Conservation (phyloP, 2,888 invertebrate genomes). For the Andrena minutula region DNA sequence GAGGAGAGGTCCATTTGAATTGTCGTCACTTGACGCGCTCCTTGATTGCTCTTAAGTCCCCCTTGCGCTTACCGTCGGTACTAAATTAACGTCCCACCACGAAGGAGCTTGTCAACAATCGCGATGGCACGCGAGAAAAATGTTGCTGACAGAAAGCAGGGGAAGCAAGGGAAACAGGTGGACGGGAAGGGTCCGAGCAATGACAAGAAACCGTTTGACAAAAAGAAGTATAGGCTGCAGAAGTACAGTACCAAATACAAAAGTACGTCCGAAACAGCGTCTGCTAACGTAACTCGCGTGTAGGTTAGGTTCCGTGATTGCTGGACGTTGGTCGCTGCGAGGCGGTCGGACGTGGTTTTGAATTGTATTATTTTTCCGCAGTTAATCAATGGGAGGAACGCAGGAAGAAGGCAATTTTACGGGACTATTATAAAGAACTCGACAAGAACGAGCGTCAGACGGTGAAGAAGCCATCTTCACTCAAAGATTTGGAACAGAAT, state of each 20-base stretch:
- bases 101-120: conserved; percentile 30
- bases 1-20: conserved; percentile 50
- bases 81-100: conserved; percentile 23
- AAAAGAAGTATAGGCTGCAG: conserved; percentile 88
- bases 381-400: conserved; percentile 89
- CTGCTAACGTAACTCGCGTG: neutral
- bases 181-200: neutral
- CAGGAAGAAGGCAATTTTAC: conserved; percentile 87
- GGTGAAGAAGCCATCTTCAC: conserved; percentile 14
- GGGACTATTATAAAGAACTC: conserved; percentile 87
- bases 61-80: conserved; percentile 47
- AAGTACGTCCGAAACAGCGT: conserved; percentile 74
- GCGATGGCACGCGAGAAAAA: conserved; percentile 34
- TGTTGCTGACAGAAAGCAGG: neutral
- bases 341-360: neutral
- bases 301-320: conserved; percentile 65
- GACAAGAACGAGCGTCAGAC: conserved; percentile 85
- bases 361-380: conserved; percentile 62
- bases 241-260: conserved; percentile 91
- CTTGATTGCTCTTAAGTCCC: conserved; percentile 51
- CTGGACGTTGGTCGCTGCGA: conserved; percentile 14
- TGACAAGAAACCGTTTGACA: conserved; percentile 88
- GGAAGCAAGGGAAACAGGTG: neutral
- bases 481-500: neutral
- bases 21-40: conserved; percentile 53